phyloP scores from a whole-genome alignment of 2,888 invertebrate species.

The Thera britannica region DNA sequence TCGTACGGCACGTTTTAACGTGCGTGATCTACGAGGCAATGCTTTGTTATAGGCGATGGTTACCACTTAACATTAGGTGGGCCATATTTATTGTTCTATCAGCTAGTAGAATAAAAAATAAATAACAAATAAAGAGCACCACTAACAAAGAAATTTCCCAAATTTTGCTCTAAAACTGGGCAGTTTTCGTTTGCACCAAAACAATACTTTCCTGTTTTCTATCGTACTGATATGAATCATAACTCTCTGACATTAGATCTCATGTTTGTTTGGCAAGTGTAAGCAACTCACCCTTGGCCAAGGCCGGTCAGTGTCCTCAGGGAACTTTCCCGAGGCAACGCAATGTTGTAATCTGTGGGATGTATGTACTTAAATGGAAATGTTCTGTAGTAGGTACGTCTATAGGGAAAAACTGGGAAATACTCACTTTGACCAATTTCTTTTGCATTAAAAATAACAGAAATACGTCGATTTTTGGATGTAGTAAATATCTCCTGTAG shows the following conservation, averaged over 20 bases:
- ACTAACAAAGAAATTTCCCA: neutral
- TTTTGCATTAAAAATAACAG: neutral
- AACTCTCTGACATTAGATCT: neutral
- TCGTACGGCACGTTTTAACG: too few relatives aligned
- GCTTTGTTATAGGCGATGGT: too few relatives aligned
- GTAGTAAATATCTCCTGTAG: too few relatives aligned
- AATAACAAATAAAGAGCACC: too few relatives aligned
- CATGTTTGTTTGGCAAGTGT: slow-evolving; percentile 4
- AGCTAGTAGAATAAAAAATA: too few relatives aligned
- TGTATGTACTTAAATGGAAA: slow-evolving; percentile 27
- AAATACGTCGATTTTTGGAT: too few relatives aligned
- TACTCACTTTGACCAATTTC: slow-evolving; percentile 21
- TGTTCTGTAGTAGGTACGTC: slow-evolving; percentile 15
- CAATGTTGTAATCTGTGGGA: slow-evolving; percentile 5
- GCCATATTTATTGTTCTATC: too few relatives aligned
- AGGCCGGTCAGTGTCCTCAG: slow-evolving; percentile 10
- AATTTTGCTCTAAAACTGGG: neutral
- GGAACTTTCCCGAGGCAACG: neutral
- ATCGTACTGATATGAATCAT: neutral
- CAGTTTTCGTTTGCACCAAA: neutral
- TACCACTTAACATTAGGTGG: too few relatives aligned
- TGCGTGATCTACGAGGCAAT: too few relatives aligned
- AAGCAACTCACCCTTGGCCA: neutral
- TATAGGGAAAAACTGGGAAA: slow-evolving; percentile 16
- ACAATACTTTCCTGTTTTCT: neutral